Evolutionary conservation across 2,113 vertebrate species (phyloP).

Genomic region (Pseudois nayaur): DNA sequence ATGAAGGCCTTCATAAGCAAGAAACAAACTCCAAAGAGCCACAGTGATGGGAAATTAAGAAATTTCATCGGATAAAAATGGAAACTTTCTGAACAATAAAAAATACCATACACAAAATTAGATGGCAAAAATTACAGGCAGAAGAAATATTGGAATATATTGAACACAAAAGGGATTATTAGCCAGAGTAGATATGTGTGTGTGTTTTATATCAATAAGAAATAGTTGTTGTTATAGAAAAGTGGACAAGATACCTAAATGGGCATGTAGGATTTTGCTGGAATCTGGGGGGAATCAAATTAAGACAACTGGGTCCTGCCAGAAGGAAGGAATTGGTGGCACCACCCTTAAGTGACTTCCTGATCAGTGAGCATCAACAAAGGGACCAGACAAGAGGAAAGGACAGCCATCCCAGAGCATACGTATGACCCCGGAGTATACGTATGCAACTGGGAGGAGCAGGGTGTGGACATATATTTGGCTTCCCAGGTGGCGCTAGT

Average conservation of each 20-base stretch:
- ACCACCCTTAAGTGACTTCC: not conserved
- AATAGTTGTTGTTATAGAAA: not conserved
- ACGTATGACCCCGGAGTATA: not conserved
- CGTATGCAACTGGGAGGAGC: not conserved
- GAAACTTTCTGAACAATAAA: not conserved
- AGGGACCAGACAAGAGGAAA: not conserved
- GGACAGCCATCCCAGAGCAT: fast-evolving
- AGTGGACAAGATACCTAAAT: not conserved
- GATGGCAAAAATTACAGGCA: not conserved
- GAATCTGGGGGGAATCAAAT: not conserved
- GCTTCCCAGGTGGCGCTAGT: not conserved
- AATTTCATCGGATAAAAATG: not conserved
- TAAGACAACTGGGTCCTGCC: not conserved
- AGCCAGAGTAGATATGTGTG: not conserved
- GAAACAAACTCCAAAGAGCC: not conserved
- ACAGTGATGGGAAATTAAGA: not conserved
- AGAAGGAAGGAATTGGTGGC: not conserved
- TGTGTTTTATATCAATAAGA: not conserved
- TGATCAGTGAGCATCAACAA: not conserved
- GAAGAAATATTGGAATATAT: not conserved
- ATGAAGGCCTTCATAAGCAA: not conserved
- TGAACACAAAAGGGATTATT: not conserved
- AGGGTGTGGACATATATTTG: not conserved
- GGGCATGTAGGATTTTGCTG: not conserved
- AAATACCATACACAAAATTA: not conserved